Percentiles rank a stretch among this genome's conserved stretches.
These are phyloP conservation scores for Corydoras sp. DNA, from an alignment of 2,113 vertebrate species.

Conservation along the genomic window DNA sequence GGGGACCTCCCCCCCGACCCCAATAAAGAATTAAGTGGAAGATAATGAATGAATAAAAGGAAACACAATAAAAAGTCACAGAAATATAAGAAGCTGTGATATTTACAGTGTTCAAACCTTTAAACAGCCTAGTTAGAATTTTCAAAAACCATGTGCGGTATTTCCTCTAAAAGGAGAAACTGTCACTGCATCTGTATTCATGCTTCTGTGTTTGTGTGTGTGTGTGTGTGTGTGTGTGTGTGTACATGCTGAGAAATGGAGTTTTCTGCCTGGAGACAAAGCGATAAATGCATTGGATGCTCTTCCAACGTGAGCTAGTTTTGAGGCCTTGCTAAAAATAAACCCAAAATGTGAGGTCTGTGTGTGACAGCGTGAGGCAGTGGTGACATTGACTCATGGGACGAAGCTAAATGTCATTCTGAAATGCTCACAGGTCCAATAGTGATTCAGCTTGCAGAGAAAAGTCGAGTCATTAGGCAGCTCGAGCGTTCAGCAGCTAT, in stretches of 20 bases:
- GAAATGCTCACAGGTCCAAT: neutral
- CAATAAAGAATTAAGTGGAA: too few species aligned
- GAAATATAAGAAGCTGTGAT: too few species aligned
- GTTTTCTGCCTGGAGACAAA: conserved; percentile 2
- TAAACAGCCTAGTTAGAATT: too few species aligned
- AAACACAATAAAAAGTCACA: too few species aligned
- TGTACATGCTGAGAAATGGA: neutral
- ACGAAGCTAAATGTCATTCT: neutral
- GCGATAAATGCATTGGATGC: neutral
- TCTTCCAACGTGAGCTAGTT: neutral
- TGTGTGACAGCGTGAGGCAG: conserved; percentile 4
- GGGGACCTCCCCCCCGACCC: too few species aligned
- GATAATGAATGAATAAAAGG: too few species aligned
- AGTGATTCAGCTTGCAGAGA: neutral
- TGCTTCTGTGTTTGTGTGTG: conserved; percentile 4
- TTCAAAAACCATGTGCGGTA: too few species aligned
- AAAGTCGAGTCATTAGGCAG: too few species aligned
- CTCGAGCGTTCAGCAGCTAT: too few species aligned
- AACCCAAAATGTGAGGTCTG: conserved; percentile 7
- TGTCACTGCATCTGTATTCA: neutral
- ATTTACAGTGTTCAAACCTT: too few species aligned
- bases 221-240: conserved; percentile 11
- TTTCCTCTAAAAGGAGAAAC: neutral
- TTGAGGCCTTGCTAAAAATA: conserved; percentile 13
- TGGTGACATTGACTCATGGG: neutral